Evolutionary conservation across 2,113 vertebrate species (phyloP), one percentile per base, ranked within the genome.

Genomic region (Hirundichthys speculiger): DNA sequence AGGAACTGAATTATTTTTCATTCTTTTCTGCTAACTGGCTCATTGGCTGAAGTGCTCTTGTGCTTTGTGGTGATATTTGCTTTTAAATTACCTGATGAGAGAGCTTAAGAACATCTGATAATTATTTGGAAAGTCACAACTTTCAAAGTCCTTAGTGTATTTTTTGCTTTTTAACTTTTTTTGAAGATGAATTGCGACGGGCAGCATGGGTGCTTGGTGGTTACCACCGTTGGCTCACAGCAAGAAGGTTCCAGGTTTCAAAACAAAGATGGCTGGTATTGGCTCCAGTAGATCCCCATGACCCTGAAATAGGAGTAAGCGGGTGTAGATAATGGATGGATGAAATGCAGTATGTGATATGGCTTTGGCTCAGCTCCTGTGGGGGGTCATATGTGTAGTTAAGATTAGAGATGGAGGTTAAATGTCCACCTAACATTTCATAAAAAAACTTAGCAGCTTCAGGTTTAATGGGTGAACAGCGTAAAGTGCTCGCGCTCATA

Each of bases 41-140:
- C 89, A 86, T 84, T 83, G 82, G 86, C 84, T 88, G 65, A 59
- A 80, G 64, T 34, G 42, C 62, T 58, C 73, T 86, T 30, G 69
- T 64, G 59, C 73, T 84, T 84, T 73, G 77, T 70, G 76, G 57
- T 40, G 51, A 64, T 49, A 69, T 45, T 62, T 2, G 18, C 53
- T 50, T 83, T 87, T 69, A 83, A 89, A 84, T 64, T 71, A 49
- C 45, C 61, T 64, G 63, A 84, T 82, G 24, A 59, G 42, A 66
- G 61, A 52, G 60, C 60, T 86, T 74, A 77, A 53, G 38, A 69
- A 69, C 77, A 74, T 78, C 47, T 70, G 64, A 79, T 79, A 66
- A 47, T 64, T 69, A 61, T 70, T 61, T 66, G 49, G 20, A 61
- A 64, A 79, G 68, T 75, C 71, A 65, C n/a, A n/a, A n/a, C n/a